phyloP scores from a whole-genome alignment of 2,113 vertebrate species.

The Cyanoramphus novaezelandiae region DNA sequence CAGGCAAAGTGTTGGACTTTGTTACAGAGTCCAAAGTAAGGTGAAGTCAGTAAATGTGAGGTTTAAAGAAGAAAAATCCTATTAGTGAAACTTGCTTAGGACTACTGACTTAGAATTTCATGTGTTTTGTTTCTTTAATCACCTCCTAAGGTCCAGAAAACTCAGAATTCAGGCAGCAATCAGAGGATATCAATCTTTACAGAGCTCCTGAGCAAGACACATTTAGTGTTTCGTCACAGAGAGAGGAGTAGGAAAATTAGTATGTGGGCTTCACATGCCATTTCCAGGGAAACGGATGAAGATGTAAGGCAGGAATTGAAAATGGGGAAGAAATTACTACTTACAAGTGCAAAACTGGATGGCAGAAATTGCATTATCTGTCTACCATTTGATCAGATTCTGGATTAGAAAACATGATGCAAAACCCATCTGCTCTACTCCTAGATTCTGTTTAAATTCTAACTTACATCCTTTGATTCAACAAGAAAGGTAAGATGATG shows the following conservation, averaged over 20 bases:
- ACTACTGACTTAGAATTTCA: not conserved
- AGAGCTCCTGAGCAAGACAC: not conserved
- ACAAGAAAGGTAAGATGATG: not conserved
- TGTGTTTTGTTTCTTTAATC: slow-evolving; percentile 3
- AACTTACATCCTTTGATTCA: not conserved
- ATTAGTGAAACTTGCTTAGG: not conserved
- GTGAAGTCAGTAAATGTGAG: not conserved
- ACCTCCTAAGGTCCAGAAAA: not conserved
- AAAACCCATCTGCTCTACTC: not conserved
- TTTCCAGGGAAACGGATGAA: slow-evolving; percentile 6
- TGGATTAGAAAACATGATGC: not conserved
- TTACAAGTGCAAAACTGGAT: not conserved
- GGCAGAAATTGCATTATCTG: not conserved
- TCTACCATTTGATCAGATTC: not conserved
- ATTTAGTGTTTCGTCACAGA: not conserved
- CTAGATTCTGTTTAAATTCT: not conserved
- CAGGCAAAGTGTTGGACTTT: not conserved
- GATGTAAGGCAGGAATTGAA: not conserved
- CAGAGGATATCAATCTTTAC: not conserved
- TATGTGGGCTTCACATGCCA: not conserved
- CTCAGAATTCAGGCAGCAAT: slow-evolving; percentile 9
- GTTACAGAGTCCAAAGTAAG: not conserved
- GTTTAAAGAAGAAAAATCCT: not conserved
- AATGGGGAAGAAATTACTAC: not conserved
- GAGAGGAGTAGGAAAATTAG: not conserved